Evolutionary conservation across 2,888 invertebrate species (phyloP), one percentile per base, ranked within the genome.

Genomic region (Tupiocoris notatus): DNA sequence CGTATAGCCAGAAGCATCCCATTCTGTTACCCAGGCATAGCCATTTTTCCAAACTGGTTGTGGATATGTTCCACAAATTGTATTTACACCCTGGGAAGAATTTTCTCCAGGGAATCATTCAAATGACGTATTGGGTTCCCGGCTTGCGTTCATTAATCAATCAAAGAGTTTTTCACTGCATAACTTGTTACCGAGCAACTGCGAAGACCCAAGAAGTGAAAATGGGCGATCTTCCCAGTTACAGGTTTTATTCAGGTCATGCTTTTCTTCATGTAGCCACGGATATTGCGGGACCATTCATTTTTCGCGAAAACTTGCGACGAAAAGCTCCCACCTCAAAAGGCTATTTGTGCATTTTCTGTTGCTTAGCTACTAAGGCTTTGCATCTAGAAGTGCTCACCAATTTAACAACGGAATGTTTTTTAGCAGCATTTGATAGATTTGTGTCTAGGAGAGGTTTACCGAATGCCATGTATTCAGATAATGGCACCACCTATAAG

Each of bases 121-220:
- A 63, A 20, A 7, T 63, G 18, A 66, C 9, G 24, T 66, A 66
- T 39, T 66, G 66, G 39, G 25, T 66, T 54, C 66, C 24, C 12
- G 18, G 54, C 2, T 66, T 66, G 39, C 25, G 39, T 25, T 18
- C 24, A 7, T 66, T 39, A 39, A 66, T 66, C 17, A 6, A 54
- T 25, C 6, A 54, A 2, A 2, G 66, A 16, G 25, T 7, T 12
- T 66, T 66, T 17, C 17, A 18, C 39, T 66, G 66, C 39, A 24
- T 54, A 6, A 39, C n/a, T 12, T 66, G 39, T 18, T 66, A 25
- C 21, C 25, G 25, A 20, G 6, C 20, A 12, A 24, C 9, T 3
- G 66, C 66, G 6, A 66, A 66, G 18, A 23, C 39, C n/a, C n/a
- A 18, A 18, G 66, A 25, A 25, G 54, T 54, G 17, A 25, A 54